Conservation (phyloP, 1,140 invertebrate species). For the Phenacoccus solenopsis region DNA sequence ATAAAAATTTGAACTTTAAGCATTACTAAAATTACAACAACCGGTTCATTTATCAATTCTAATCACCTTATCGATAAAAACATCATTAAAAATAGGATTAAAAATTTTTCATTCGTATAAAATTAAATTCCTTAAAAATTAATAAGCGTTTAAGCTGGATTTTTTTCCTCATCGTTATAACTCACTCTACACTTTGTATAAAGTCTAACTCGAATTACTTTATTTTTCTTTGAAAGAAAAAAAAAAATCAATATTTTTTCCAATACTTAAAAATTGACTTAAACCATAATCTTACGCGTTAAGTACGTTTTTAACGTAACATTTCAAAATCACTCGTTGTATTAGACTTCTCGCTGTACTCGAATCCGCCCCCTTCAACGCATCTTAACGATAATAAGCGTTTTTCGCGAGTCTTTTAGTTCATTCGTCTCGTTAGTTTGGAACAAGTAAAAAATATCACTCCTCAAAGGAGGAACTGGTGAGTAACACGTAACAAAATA, state of each 20-base stretch:
- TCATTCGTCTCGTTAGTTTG: no score
- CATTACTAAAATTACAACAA: no score
- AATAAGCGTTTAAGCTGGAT: conserved; percentile 9
- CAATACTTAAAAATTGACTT: no score
- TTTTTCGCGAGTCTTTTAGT: no score
- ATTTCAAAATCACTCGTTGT: not conserved
- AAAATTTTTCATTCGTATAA: not conserved
- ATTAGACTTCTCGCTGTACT: not conserved
- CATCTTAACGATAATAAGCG: not conserved
- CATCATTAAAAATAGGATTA: no score
- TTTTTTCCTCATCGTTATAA: not conserved
- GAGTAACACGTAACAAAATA: no score
- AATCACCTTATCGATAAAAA: no score
- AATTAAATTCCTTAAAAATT: not conserved
- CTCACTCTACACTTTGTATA: not conserved
- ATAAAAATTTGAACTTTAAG: no score
- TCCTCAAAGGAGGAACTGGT: conserved; percentile 12
- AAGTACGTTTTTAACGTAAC: not conserved
- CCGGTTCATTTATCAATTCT: no score
- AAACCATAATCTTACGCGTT: no score
- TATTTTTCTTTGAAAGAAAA: not conserved
- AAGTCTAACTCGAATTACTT: not conserved
- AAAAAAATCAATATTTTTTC: not conserved
- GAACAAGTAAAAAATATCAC: conserved; percentile 8
- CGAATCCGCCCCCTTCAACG: not conserved